phyloP scores from a whole-genome alignment of 1,140 invertebrate genomes.

The Asbolus verrucosus region DNA sequence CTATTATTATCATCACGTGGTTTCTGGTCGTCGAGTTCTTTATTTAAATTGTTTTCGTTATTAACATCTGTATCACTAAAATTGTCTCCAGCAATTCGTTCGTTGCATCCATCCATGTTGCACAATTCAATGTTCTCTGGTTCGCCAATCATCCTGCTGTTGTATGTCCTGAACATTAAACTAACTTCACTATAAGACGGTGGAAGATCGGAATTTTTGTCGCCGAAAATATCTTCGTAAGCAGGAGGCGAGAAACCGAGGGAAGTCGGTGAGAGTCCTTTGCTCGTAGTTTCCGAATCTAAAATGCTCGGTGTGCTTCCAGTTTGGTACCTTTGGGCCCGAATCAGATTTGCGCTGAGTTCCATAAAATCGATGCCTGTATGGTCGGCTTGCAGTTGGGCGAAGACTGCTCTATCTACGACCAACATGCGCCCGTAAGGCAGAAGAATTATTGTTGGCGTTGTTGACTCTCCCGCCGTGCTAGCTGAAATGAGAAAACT shows the following conservation, averaged over 20 bases:
- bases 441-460: constrained; percentile 71
- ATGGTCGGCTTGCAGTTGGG: constrained; percentile 66
- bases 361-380: constrained; percentile 69
- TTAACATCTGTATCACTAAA: constrained; percentile 11
- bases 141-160: not conserved
- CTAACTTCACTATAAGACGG: constrained; percentile 63
- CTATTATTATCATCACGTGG: not conserved
- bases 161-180: constrained; percentile 51
- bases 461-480: constrained; percentile 58
- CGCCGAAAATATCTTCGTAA: constrained; percentile 64
- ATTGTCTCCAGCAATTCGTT: not conserved
- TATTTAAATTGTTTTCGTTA: constrained; percentile 36
- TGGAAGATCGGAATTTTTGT: constrained; percentile 62
- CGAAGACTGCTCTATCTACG: constrained; percentile 68
- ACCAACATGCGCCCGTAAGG: constrained; percentile 72
- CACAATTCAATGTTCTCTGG: constrained; percentile 38
- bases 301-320: constrained; percentile 62
- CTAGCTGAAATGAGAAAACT: constrained; percentile 56
- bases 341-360: constrained; percentile 68
- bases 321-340: constrained; percentile 62
- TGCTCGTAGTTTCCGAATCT: constrained; percentile 62
- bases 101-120: not conserved
- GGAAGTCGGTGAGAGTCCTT: constrained; percentile 61
- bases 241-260: constrained; percentile 61
- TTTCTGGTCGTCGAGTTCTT: constrained; percentile 17